Evolutionary conservation across 2,113 vertebrate genomes (phyloP), one percentile per base, ranked within the genome.

Genomic region (Sander vitreus): DNA sequence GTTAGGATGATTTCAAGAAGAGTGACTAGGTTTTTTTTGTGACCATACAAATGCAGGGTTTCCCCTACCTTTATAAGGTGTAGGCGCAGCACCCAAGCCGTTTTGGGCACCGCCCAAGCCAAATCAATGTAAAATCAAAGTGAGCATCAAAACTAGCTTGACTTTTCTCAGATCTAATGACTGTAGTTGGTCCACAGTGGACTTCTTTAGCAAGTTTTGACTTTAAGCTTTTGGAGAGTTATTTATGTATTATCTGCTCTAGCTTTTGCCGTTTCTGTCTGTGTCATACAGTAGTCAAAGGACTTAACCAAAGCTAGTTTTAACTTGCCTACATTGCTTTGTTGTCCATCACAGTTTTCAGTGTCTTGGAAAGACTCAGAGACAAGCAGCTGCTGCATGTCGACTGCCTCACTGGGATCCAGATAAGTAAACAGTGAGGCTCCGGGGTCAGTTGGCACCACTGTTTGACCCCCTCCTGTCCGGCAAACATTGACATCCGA

Each of bases 401-500:
- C 21, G 0, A 51, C 45, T 11, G 53, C 23, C 53, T 85, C 16
- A 5, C 58, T 58, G 73, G 13, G 39, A 47, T 25, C 43, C 76
- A 25, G 10, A 50, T 62, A 23, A 66, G 64, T 71, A 25, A 85
- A 83, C 79, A 83, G 63, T 51, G 78, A 70, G 57, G 78, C 53
- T 76, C 77, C 47, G 27, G 11, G 77, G 90, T 85, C 82, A 90
- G 89, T 89, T 85, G 88, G 48, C 73, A 62, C 21, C 77, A 75
- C 39, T 87, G 80, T 89, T 85, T 86, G 85, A 89, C 63, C 30
- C 21, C 73, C 62, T 76, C 64, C 59, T 59, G 19, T 27, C 27
- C 5, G 58, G 57, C 78, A 93, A 91, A 91, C 88, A 86, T 63
- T 89, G 85, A 89, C 82, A 88, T 30, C 74, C 65, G 73, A 82